Base-by-base conservation (phyloP, 2,797 vertebrate species). In the Anisognathus igniventris region DNA sequence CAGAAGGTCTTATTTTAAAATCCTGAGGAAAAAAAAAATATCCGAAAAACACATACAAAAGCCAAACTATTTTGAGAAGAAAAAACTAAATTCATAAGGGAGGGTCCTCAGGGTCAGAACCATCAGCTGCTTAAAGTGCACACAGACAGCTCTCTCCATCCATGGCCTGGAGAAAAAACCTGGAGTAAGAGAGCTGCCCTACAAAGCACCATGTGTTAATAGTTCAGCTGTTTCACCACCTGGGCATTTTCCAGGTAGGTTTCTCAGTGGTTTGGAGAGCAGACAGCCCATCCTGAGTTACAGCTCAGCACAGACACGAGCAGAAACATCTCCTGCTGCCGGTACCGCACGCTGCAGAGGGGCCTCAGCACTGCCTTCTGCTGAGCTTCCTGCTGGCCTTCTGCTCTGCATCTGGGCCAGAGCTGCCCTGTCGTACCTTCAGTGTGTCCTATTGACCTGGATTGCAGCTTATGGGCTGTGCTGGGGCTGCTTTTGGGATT, bases 121-220 rank as follows among this genome's bases (percentile, higher is more conserved):
- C 44, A 67, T 87, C 72, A 86, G 45, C 80, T 94, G 86, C 50
- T 62, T 81, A 71, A 93, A 96, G 92, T 91, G 92, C 92, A 86
- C 85, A 57, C 10, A 67, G 88, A 45, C 78, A 93, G 48, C 56
- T 92, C 83, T 40, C n/a, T 91, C 86, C 81, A 94, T 40, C 85
- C 66, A 33, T 8, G 5, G 77, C 58, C 53, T 88, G 61, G 51
- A 88, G 31, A 31, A 67, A 42, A 78, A 84, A 7, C 30, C 12
- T 12, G 60, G 58, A 79, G 37, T 53, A 53, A 78, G 65, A 17
- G 44, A 93, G 75, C 87, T 94, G 77, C 47, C 85, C 48, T 37
- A 79, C 57, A 89, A 92, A 97, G 97, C 97, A 97, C 96, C 96
- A 89, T 58, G 56, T 74, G 15, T 42, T 40, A 33, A 14, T 35